These are phyloP conservation scores for Mesitornis unicolor DNA, from an alignment of 2,113 vertebrate genomes.

Conservation along the genomic window DNA sequence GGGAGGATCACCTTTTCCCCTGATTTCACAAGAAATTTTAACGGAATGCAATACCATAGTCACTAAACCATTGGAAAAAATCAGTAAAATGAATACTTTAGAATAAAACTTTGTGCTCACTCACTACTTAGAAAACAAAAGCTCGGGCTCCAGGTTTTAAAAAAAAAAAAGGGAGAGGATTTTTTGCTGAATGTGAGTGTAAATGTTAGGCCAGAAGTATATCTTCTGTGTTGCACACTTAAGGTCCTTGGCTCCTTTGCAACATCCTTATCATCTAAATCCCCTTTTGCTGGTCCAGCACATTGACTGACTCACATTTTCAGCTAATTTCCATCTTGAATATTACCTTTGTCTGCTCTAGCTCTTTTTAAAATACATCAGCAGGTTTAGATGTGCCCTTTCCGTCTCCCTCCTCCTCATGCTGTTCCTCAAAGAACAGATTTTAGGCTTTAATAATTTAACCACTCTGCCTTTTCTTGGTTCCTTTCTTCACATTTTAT, in stretches of 20 bases:
- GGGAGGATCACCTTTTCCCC: background rate
- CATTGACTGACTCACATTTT: background rate
- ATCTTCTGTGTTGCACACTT: background rate
- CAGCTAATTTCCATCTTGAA: background rate
- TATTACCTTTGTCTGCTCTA: background rate
- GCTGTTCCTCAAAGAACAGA: slow-evolving; percentile 4
- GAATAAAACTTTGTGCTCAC: too few species aligned
- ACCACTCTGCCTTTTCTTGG: background rate
- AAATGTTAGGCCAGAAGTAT: background rate
- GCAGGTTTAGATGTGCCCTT: background rate
- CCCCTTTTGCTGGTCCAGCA: background rate
- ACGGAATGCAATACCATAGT: background rate
- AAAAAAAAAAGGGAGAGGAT: background rate
- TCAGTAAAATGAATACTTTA: background rate
- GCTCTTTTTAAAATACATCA: background rate
- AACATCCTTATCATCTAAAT: background rate
- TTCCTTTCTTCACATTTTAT: slow-evolving; percentile 44
- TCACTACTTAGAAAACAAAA: background rate
- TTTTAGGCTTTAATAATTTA: background rate
- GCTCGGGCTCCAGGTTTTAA: background rate
- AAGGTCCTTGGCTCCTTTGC: background rate
- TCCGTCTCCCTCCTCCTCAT: background rate
- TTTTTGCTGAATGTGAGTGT: background rate
- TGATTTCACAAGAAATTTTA: background rate
- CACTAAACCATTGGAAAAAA: background rate